A percentile compares a stretch with the other conserved stretches of the same genome.
These are phyloP conservation scores for Microtus ochrogaster DNA, from an alignment of 2,113 vertebrate genomes.

Conservation along the genomic window DNA sequence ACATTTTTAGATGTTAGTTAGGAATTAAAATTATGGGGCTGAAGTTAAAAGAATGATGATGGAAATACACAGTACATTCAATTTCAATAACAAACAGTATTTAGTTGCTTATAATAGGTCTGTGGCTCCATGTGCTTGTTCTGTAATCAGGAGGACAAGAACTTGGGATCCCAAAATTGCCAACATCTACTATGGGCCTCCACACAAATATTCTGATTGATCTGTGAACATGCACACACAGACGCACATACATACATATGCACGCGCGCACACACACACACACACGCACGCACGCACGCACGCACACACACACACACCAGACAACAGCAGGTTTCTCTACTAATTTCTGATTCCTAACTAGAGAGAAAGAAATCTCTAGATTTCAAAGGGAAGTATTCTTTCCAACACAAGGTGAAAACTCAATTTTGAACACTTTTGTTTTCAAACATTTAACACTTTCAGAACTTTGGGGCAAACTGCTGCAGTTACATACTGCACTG, in stretches of 20 bases:
- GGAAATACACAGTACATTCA: neutral
- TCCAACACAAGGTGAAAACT: constrained; percentile 8
- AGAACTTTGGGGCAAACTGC: neutral
- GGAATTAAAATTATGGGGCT: neutral
- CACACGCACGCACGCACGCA: too few species aligned
- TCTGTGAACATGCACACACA: neutral
- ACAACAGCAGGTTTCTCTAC: neutral
- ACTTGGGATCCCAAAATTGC: neutral
- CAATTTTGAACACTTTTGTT: constrained; percentile 26
- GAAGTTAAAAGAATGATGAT: neutral
- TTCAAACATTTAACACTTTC: neutral
- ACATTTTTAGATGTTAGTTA: neutral
- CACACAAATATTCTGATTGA: neutral
- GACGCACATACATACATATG: neutral
- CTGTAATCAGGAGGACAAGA: neutral
- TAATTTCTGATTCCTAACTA: neutral
- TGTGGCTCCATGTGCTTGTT: neutral
- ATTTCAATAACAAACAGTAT: constrained; percentile 9
- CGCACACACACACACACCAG: neutral
- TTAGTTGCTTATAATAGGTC: neutral
- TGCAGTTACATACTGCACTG: neutral
- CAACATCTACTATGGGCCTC: neutral
- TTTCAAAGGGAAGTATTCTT: neutral
- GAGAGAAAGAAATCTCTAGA: constrained; percentile 12
- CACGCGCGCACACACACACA: too few species aligned